Evolutionary conservation across 2,888 invertebrate genomes (phyloP).

Genomic region (Drosophila basisetae): DNA sequence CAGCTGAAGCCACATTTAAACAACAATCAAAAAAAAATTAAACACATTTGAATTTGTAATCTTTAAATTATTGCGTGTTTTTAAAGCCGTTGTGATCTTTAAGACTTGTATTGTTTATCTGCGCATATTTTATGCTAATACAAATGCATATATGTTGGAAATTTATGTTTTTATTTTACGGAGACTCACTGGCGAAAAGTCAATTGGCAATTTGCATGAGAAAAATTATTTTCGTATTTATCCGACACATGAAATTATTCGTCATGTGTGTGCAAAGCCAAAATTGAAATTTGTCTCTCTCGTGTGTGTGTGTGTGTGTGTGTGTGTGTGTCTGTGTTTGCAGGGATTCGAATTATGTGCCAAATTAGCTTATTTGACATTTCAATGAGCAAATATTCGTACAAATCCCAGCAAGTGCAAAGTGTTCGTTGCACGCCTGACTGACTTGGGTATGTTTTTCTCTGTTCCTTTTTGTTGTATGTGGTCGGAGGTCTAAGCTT

Average conservation of each 20-base stretch:
- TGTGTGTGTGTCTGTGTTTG: constrained; percentile 17
- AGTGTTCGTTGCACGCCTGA: constrained; percentile 35
- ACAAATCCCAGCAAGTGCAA: constrained; percentile 37
- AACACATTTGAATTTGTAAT: background rate
- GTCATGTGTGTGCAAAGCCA: constrained; percentile 45
- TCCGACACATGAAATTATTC: constrained; percentile 59
- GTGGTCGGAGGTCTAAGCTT: background rate
- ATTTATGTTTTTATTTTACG: constrained; percentile 29
- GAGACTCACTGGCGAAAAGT: constrained; percentile 17
- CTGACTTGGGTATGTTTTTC: constrained; percentile 5
- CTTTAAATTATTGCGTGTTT: background rate
- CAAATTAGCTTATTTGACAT: constrained; percentile 80
- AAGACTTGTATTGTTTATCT: constrained; percentile 1
- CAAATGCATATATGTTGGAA: constrained; percentile 60
- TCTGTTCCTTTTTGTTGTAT: background rate
- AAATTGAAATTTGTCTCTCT: constrained; percentile 10
- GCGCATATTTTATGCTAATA: constrained; percentile 61
- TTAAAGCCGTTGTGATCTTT: constrained; percentile 1
- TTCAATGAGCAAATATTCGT: constrained; percentile 73
- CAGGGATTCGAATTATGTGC: constrained; percentile 60
- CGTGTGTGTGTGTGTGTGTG: constrained; percentile 4
- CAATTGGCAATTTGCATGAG: constrained; percentile 58
- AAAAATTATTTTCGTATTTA: constrained; percentile 44
- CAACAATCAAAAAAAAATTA: background rate
- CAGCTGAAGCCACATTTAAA: background rate